A percentile compares a stretch with the other conserved stretches of the same genome.
Conservation (phyloP, 2,113 vertebrate genomes). For the Telmatochromis sp. region DNA sequence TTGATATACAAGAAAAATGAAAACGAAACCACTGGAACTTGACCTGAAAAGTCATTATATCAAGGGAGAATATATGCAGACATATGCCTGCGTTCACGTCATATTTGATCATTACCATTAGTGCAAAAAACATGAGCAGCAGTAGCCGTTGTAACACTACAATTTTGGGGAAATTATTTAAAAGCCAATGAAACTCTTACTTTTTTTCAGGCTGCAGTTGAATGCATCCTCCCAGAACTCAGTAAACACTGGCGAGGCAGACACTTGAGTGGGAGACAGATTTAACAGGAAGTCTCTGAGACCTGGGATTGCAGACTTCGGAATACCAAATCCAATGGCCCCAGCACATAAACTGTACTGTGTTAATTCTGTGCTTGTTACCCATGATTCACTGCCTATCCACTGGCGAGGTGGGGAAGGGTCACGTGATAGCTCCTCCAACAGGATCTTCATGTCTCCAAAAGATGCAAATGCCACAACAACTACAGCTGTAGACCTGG, state of each 20-base stretch:
- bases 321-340: neutral
- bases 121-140: neutral
- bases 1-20: neutral
- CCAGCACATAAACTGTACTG: neutral
- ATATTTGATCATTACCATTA: neutral
- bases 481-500: no score
- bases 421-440: no score
- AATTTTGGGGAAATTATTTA: neutral
- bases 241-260: conserved; percentile 31
- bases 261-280: conserved; percentile 21
- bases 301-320: conserved; percentile 56
- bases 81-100: neutral
- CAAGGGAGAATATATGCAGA: neutral
- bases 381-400: no score
- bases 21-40: neutral
- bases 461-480: no score
- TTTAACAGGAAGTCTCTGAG: conserved; percentile 59
- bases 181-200: conserved; percentile 1
- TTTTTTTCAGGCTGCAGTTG: conserved; percentile 43
- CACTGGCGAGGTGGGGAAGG: no score
- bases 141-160: neutral
- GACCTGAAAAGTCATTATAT: neutral
- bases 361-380: neutral
- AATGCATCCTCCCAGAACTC: conserved; percentile 67
- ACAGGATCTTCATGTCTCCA: no score